Evolutionary conservation across 2,113 vertebrate species (phyloP).

Genomic region (Ameiurus melas): DNA sequence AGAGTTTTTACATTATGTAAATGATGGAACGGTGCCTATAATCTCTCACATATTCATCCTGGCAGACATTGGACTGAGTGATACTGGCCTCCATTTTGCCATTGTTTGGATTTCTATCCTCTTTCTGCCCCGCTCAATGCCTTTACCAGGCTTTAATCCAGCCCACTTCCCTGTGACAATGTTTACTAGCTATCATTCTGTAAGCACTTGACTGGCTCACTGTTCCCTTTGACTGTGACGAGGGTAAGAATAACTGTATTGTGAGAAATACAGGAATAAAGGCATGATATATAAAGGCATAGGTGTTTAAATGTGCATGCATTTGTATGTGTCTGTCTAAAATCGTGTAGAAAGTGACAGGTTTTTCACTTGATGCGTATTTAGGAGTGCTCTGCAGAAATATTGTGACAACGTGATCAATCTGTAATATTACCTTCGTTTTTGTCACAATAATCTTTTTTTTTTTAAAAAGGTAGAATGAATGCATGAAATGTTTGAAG

Average conservation of each 20-base stretch:
- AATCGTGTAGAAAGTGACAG: conserved; percentile 7
- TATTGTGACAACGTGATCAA: conserved; percentile 24
- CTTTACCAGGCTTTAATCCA: conserved; percentile 68
- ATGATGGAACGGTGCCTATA: conserved; percentile 72
- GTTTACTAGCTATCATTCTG: conserved; percentile 74
- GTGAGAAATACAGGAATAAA: conserved; percentile 47
- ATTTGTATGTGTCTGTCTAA: not conserved
- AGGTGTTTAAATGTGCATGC: conserved; percentile 5
- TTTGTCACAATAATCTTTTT: not conserved
- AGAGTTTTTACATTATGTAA: conserved; percentile 79
- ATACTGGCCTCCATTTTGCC: conserved; percentile 70
- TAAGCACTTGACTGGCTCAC: conserved; percentile 62
- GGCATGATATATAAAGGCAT: conserved; percentile 20
- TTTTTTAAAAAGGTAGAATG: not conserved
- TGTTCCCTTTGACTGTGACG: conserved; percentile 57
- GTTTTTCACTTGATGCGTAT: not conserved
- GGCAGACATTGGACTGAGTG: conserved; percentile 70
- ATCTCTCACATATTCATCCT: conserved; percentile 78
- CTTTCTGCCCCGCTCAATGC: conserved; percentile 64
- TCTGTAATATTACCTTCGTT: not conserved
- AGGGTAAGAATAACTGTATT: conserved; percentile 49
- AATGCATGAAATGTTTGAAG: not conserved
- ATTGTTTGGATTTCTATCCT: conserved; percentile 68
- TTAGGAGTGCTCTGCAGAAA: conserved; percentile 3
- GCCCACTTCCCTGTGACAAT: conserved; percentile 65